phyloP scores from a whole-genome alignment of 2,113 vertebrate genomes.

The Bungarus multicinctus region DNA sequence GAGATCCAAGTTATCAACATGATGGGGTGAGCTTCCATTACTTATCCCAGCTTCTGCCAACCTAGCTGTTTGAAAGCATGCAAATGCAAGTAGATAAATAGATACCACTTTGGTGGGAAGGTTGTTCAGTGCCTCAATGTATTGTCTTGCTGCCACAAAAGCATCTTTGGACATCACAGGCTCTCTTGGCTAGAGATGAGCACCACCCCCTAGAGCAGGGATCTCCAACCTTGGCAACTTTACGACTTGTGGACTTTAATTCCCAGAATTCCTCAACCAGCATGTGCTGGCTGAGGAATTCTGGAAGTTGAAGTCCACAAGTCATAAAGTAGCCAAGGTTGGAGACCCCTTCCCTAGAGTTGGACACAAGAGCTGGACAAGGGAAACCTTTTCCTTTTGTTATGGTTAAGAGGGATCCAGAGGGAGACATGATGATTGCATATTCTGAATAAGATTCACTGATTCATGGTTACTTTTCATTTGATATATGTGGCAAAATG shows the following conservation, averaged over 20 bases:
- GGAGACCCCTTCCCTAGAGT: neutral
- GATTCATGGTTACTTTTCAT: neutral
- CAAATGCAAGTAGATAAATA: neutral
- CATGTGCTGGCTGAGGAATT: no score
- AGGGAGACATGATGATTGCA: neutral
- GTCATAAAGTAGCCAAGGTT: no score
- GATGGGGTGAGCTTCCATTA: neutral
- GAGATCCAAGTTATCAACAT: neutral
- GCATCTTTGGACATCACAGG: neutral
- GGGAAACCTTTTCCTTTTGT: neutral
- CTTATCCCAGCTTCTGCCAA: neutral
- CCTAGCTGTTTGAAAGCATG: neutral
- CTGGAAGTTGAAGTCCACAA: no score
- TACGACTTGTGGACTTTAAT: no score
- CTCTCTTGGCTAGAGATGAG: neutral
- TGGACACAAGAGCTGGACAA: neutral
- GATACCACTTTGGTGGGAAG: neutral
- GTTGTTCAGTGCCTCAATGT: neutral
- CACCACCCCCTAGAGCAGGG: no score
- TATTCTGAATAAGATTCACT: neutral
- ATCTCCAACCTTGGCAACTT: no score
- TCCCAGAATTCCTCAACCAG: no score
- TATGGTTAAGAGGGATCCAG: neutral
- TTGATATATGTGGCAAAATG: neutral
- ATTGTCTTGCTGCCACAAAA: neutral